Conservation (phyloP, 2,797 vertebrate genomes). For the Decapterus maruadsi region DNA sequence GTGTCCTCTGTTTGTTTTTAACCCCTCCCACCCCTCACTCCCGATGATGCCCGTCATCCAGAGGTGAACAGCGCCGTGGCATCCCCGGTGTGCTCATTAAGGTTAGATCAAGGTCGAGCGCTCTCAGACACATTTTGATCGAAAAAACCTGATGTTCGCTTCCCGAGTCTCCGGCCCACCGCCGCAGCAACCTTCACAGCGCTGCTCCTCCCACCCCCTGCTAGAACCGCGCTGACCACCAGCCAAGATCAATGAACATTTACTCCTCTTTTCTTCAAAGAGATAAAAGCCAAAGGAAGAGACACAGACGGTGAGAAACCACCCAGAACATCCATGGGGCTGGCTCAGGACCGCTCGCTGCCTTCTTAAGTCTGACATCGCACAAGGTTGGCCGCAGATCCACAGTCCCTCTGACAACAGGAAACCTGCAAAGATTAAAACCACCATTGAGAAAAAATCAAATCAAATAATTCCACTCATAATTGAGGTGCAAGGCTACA, state of each 20-base stretch:
- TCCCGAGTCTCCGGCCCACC: conserved; percentile 24
- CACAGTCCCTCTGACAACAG: not conserved
- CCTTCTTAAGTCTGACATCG: conserved; percentile 27
- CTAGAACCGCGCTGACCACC: conserved; percentile 54
- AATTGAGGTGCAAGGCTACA: conserved; percentile 41
- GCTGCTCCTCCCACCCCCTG: conserved; percentile 22
- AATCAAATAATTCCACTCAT: conserved; percentile 31
- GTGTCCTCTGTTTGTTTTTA: conserved; percentile 23
- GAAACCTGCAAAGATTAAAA: conserved; percentile 48
- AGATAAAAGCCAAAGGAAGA: conserved; percentile 60
- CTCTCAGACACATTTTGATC: conserved; percentile 50
- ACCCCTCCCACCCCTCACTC: not conserved
- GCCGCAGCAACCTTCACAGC: conserved; percentile 42
- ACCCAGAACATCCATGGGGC: conserved; percentile 27
- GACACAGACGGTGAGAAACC: conserved; percentile 28
- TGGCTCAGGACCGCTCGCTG: not conserved
- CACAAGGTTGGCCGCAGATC: conserved; percentile 7
- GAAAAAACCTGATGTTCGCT: conserved; percentile 30
- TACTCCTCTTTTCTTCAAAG: conserved; percentile 49
- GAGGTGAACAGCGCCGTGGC: not conserved
- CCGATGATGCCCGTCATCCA: conserved; percentile 11
- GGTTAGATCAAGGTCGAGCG: conserved; percentile 71
- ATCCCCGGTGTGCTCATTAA: conserved; percentile 71
- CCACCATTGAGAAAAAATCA: conserved; percentile 12
- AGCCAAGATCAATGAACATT: conserved; percentile 62